Evolutionary conservation across 2,113 vertebrate genomes (phyloP).

Genomic region (Nothocercus nigrocapillus): DNA sequence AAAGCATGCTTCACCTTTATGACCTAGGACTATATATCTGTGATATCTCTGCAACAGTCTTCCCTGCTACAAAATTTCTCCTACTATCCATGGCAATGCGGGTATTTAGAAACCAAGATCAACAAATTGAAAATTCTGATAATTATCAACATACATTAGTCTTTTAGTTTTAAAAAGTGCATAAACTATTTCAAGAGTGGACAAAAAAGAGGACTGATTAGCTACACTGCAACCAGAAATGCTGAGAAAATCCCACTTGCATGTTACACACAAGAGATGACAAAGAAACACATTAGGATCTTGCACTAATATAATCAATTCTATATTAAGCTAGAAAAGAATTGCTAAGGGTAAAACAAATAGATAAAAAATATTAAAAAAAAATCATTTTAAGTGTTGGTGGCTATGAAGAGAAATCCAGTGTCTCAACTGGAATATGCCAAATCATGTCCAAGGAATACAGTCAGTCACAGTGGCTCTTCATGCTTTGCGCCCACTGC

Average conservation of each 20-base stretch:
- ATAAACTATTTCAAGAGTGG: not conserved
- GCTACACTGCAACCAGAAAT: not conserved
- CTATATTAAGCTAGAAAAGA: not conserved
- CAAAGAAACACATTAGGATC: not conserved
- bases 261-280: not conserved
- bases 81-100: not conserved
- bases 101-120: not conserved
- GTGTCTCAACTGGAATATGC: not conserved
- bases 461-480: not conserved
- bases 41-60: not conserved
- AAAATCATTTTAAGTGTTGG: not conserved
- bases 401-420: not conserved
- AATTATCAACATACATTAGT: not conserved
- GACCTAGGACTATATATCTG: not conserved
- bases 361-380: not conserved
- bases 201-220: not conserved
- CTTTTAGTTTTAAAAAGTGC: not conserved
- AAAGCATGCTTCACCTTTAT: not conserved
- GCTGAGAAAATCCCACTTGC: not conserved
- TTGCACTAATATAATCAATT: not conserved
- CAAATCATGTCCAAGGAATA: not conserved
- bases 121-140: not conserved
- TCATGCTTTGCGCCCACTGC: not conserved
- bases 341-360: not conserved
- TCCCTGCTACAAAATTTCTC: not conserved